These are phyloP conservation scores for Hassar affinis DNA, from an alignment of 2,113 vertebrate species.

Conservation along the genomic window DNA sequence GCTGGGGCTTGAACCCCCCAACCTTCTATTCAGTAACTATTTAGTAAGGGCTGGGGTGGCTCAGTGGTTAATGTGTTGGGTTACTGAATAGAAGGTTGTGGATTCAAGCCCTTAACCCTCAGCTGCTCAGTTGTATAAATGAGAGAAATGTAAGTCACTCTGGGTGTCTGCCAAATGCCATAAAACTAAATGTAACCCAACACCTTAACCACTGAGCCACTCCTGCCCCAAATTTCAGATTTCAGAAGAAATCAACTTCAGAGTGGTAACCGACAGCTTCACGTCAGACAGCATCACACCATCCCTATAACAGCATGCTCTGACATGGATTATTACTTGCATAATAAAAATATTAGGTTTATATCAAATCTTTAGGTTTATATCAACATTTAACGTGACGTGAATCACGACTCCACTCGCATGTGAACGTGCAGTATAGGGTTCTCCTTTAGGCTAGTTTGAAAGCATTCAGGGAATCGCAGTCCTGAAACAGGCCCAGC, in stretches of 20 bases:
- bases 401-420: neutral
- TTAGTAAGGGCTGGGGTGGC: no score
- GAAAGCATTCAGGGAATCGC: neutral
- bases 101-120: no score
- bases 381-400: neutral
- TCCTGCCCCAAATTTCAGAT: no score
- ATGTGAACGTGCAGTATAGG: neutral
- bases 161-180: no score
- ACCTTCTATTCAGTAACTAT: no score
- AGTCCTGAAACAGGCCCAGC: neutral
- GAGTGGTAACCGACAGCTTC: neutral
- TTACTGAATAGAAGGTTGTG: no score
- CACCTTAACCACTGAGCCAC: no score
- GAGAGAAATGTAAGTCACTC: no score
- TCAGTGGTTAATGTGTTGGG: no score
- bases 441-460: neutral
- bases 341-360: neutral
- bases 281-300: neutral
- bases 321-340: neutral
- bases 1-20: no score
- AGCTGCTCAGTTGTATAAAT: no score
- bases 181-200: no score
- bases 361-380: neutral
- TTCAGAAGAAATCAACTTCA: neutral
- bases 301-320: neutral